Evolutionary conservation across 2,113 vertebrate genomes (phyloP).

Genomic region (Papio anubis): DNA sequence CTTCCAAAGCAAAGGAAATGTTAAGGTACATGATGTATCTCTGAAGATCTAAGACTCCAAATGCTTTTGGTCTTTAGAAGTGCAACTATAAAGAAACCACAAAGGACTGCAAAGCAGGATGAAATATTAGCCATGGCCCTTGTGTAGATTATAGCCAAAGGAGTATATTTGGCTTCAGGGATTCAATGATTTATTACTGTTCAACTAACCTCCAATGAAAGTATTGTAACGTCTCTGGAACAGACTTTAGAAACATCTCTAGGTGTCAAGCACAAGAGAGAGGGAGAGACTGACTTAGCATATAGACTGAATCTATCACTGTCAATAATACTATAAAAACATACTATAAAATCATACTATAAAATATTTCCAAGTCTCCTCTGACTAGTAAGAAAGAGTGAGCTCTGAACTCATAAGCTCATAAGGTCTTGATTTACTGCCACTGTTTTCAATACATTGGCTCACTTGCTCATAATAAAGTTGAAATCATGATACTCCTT

Average conservation of each 20-base stretch:
- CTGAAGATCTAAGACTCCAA: constrained; percentile 75
- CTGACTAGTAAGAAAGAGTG: constrained; percentile 56
- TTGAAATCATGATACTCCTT: constrained; percentile 67
- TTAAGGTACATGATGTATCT: constrained; percentile 64
- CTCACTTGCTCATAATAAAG: constrained; percentile 64
- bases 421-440: constrained; percentile 58
- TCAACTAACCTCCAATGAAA: constrained; percentile 54
- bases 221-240: constrained; percentile 29
- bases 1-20: constrained; percentile 74
- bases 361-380: constrained; percentile 61
- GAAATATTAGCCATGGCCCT: constrained; percentile 64
- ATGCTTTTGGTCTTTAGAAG: constrained; percentile 65
- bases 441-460: constrained; percentile 51
- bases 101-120: constrained; percentile 66
- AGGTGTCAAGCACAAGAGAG: constrained; percentile 44
- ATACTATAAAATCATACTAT: constrained; percentile 49
- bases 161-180: constrained; percentile 43
- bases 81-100: constrained; percentile 59
- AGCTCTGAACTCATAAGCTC: constrained; percentile 49
- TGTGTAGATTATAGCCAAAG: constrained; percentile 55
- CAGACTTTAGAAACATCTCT: constrained; percentile 59
- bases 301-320: constrained; percentile 54
- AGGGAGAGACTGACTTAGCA: constrained; percentile 34
- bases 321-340: constrained; percentile 65
- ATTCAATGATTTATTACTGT: constrained; percentile 61